These are phyloP conservation scores for Zophobas atratus DNA, from an alignment of 1,140 invertebrate genomes.

Conservation along the genomic window DNA sequence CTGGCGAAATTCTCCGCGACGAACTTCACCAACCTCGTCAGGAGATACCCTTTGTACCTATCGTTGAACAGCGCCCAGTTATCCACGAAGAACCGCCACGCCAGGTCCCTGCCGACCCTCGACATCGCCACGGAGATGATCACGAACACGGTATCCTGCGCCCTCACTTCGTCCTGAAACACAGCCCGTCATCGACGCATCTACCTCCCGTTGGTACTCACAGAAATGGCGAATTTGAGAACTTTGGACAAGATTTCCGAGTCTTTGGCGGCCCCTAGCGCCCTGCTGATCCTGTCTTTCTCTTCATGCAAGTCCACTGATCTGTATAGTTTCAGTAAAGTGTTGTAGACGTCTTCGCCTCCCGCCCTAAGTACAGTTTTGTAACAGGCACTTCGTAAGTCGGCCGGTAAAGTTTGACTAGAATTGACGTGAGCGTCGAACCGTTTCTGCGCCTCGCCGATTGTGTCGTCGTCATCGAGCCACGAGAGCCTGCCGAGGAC, in stretches of 20 bases:
- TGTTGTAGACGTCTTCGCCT: constrained; percentile 80
- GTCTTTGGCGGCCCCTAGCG: constrained; percentile 85
- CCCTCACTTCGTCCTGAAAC: constrained; percentile 87
- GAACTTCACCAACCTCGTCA: constrained; percentile 88
- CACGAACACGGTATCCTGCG: constrained; percentile 92
- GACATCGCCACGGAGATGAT: constrained; percentile 87
- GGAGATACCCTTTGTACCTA: constrained; percentile 85
- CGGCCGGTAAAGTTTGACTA: constrained; percentile 81
- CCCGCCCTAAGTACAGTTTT: constrained; percentile 84
- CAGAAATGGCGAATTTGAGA: constrained; percentile 91
- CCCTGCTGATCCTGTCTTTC: constrained; percentile 88
- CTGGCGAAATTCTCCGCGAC: constrained; percentile 91
- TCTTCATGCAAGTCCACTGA: constrained; percentile 93
- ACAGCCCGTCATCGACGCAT: constrained; percentile 38
- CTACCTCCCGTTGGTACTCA: constrained; percentile 67
- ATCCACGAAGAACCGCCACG: constrained; percentile 94
- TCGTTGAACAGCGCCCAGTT: constrained; percentile 84
- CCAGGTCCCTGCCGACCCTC: constrained; percentile 84
- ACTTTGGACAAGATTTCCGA: constrained; percentile 81
- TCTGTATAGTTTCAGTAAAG: constrained; percentile 88
- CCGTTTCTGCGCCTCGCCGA: constrained; percentile 82
- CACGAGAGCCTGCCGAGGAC: constrained; percentile 87
- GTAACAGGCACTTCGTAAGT: constrained; percentile 91
- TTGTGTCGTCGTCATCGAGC: constrained; percentile 83
- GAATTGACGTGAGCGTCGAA: constrained; percentile 79